A percentile compares a stretch with the other conserved stretches of the same genome.
These are phyloP conservation scores for Sthenelais limicola DNA, from an alignment of 2,888 invertebrate species.

Conservation along the genomic window DNA sequence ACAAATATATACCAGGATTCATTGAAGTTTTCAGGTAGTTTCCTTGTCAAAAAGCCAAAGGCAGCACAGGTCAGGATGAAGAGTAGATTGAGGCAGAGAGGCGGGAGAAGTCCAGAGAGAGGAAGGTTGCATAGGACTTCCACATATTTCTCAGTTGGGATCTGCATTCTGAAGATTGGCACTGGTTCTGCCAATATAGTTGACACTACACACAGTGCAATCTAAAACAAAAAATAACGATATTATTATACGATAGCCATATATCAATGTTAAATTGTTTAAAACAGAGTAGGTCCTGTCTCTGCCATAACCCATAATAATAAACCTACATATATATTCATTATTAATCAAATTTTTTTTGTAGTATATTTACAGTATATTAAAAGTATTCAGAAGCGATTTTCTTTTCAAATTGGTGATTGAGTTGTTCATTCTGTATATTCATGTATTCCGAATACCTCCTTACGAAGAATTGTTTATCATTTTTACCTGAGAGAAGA, in stretches of 20 bases:
- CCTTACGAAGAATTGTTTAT: too few relatives aligned
- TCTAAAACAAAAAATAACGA: slow-evolving; percentile 1
- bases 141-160: slow-evolving; percentile 55
- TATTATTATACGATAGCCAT: too few relatives aligned
- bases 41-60: slow-evolving; percentile 47
- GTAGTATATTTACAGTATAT: too few relatives aligned
- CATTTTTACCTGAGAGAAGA: slow-evolving; percentile 50
- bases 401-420: too few relatives aligned
- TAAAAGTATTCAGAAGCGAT: too few relatives aligned
- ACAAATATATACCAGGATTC: slow-evolving; percentile 51
- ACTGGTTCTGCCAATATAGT: neutral
- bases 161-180: slow-evolving; percentile 5
- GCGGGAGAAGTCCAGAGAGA: slow-evolving; percentile 54
- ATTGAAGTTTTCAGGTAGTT: slow-evolving; percentile 51
- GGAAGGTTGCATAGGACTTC: slow-evolving; percentile 58
- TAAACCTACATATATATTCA: too few relatives aligned
- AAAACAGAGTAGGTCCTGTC: too few relatives aligned
- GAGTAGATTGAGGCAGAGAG: slow-evolving; percentile 52
- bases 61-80: slow-evolving; percentile 44
- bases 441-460: too few relatives aligned
- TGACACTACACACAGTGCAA: neutral
- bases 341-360: too few relatives aligned
- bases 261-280: too few relatives aligned
- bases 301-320: too few relatives aligned
- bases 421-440: too few relatives aligned